Base-by-base conservation (phyloP, 2,888 invertebrate species). In the Nomada ruficornis region DNA sequence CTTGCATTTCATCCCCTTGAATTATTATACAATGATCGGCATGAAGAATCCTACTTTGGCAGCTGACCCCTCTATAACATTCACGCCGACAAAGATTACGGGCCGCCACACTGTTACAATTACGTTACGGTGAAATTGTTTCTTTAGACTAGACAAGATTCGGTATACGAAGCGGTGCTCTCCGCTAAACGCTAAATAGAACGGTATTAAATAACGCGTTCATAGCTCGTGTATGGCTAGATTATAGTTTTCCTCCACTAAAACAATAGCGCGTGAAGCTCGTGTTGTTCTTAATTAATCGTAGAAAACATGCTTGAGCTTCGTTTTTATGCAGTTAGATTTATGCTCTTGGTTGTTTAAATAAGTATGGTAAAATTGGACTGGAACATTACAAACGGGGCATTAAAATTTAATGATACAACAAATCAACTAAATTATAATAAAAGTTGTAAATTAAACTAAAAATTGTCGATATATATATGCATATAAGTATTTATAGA, bases 131-230 rank as follows among this genome's bases (percentile, higher is more conserved):
- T 47, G 59, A 62, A 77, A 75, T 20, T 81, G 75, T 73, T 77
- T 57, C 29, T 15, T 54, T 26, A 23, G 84, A 85, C 84, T 85
- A 85, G 84, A 84, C 71, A 47, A 55, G 50, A 20, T 80, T 80
- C 47, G 52, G 36, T 70, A 23, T 60, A 36, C 20, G 52, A 68
- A 55, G 59, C 50, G n/a, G n/a, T 44, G 9, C 20, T 71, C 60
- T 36, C 13, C n/a, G n/a, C 47, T 47, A 47, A 47, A 47, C 13
- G 47, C 47, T 47, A 47, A 47, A 47, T 15, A 47, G 47, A 36
- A 47, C 47, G 47, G 47, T 47, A 10, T 47, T 47, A 47, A 47
- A 15, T 47, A 47, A 47, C 47, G 47, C 15, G 47, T 15, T 47
- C 11, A 64, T 29, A 64, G 13, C 20, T n/a, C 9, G 44, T 52